These are phyloP conservation scores for Sminthurides aquaticus DNA, from an alignment of 2,888 invertebrate genomes.

Conservation along the genomic window DNA sequence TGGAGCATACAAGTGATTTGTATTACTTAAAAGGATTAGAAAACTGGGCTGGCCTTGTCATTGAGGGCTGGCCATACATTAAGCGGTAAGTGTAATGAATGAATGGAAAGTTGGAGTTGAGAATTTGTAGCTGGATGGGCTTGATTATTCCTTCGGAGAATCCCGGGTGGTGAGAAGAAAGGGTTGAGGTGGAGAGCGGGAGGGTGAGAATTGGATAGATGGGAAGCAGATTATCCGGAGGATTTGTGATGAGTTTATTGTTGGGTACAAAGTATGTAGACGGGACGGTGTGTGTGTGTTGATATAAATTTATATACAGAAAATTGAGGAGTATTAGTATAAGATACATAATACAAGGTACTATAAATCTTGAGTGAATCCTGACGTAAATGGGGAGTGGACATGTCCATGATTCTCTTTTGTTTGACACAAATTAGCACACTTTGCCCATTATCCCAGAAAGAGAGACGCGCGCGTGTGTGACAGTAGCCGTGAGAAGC, in stretches of 20 bases:
- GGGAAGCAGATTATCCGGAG: too few relatives aligned
- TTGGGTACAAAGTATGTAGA: too few relatives aligned
- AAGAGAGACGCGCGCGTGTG: neutral
- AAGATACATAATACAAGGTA: neutral
- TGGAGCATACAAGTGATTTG: too few relatives aligned
- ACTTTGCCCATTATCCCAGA: slow-evolving; percentile 6
- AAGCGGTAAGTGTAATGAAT: too few relatives aligned
- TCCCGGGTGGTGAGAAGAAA: neutral
- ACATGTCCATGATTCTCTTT: neutral
- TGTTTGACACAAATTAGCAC: slow-evolving; percentile 19
- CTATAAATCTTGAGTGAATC: neutral
- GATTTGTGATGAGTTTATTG: too few relatives aligned
- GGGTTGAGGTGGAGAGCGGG: too few relatives aligned
- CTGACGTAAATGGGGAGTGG: neutral
- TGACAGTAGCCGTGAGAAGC: neutral
- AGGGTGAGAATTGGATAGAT: neutral
- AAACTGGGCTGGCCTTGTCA: too few relatives aligned
- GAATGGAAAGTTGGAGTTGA: too few relatives aligned
- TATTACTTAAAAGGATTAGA: too few relatives aligned
- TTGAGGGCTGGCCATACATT: too few relatives aligned
- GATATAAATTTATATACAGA: neutral
- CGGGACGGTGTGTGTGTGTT: neutral
- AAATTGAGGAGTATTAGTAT: neutral
- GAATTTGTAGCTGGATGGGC: too few relatives aligned
- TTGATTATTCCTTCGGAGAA: too few relatives aligned